phyloP scores from a whole-genome alignment of 2,113 vertebrate genomes.

The Aplodontia rufa region DNA sequence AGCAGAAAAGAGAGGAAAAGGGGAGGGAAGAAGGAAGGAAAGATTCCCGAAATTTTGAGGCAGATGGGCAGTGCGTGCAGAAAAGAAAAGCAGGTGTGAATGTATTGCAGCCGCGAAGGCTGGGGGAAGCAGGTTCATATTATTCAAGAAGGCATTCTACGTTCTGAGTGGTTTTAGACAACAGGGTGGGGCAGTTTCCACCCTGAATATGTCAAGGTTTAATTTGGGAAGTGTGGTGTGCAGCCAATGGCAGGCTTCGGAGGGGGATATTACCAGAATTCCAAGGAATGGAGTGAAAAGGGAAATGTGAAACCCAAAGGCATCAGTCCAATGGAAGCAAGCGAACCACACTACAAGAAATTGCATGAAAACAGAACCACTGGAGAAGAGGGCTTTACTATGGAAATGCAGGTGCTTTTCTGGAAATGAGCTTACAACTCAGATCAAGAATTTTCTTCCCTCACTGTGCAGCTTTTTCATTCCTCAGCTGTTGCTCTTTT shows the following conservation, averaged over 20 bases:
- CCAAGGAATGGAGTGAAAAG: background rate
- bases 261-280: background rate
- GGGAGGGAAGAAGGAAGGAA: no score
- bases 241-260: background rate
- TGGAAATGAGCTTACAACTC: constrained; percentile 50
- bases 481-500: constrained; percentile 55
- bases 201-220: constrained; percentile 27
- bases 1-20: background rate
- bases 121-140: background rate
- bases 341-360: background rate
- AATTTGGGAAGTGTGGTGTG: background rate
- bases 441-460: constrained; percentile 49
- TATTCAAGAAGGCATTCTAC: background rate
- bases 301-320: background rate
- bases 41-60: background rate
- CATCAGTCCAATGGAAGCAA: background rate
- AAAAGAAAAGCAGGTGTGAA: background rate
- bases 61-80: background rate
- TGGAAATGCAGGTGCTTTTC: constrained; percentile 40
- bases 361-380: background rate
- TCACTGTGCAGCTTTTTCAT: background rate
- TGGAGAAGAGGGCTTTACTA: constrained; percentile 13
- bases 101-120: background rate
- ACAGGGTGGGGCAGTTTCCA: background rate
- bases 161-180: background rate